Evolutionary conservation across 2,113 vertebrate species (phyloP), one percentile per base, ranked within the genome.

Genomic region (Megaptera novaeangliae): DNA sequence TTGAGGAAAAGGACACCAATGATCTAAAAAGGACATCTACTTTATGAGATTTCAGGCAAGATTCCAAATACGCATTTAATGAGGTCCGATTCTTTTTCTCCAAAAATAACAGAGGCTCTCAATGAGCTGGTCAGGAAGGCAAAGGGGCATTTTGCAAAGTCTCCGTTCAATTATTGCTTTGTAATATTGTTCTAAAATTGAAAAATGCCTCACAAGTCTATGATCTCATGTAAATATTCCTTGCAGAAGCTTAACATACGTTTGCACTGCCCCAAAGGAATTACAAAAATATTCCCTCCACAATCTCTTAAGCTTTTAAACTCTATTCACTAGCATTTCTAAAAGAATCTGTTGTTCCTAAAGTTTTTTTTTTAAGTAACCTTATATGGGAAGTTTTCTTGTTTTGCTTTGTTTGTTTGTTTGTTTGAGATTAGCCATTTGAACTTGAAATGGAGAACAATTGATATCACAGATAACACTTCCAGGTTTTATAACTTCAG

Each of bases 61-160:
- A 68, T 96, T 98, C 98, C 98, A 99, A 97, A 97, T 92, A 89
- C 84, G 71, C 98, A 97, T 98, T 98, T 99, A 98, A 98, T 97
- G 98, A 98, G 96, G 92, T 75, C 91, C 61, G 87, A 78, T 94
- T 87, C 52, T 39, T 91, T 97, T 98, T 97, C 95, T 97, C 68
- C 77, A 94, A 95, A 98, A 98, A 97, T 98, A 98, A 97, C 87
- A 39, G 90, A 90, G 85, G n/a, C 93, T 91, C 69, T 96, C 92
- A 96, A 88, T 84, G 93, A 97, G 66, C 49, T 4, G 57, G 80
- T 85, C 57, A 94, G 96, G 95, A 95, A 97, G 93, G 93, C 85
- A 77, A 39, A 96, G 85, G 86, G 52, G 52, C 36, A 93, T 88
- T 97, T 97, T 91, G 75, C 91, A 88, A 94, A 96, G 52, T 46